Base-by-base conservation (phyloP, 2,888 invertebrate species). In the Troglohyphantes excavatus region DNA sequence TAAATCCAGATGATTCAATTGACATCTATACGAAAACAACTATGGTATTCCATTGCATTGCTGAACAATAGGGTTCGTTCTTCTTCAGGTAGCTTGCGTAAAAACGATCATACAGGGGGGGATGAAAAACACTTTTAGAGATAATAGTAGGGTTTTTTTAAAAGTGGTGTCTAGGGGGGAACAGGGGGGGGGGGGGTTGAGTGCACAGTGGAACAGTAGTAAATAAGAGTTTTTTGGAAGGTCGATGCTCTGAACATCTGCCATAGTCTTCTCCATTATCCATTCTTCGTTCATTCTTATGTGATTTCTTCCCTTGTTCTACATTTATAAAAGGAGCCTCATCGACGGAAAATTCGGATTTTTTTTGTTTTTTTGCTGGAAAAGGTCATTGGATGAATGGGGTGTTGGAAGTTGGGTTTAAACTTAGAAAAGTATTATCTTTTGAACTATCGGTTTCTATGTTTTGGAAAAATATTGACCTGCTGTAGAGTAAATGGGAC, bases 231-330 rank as follows among this genome's bases (percentile, higher is more conserved):
- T 67, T 39, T 79, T 53, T 17, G 73, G 61, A 29, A 39, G 83
- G 83, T 83, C 83, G 68, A 83, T 68, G 83, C 26, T 83, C 83
- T 43, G 39, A 83, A 83, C 83, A 83, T 83, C 83, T 83, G 83
- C 72, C 43, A 23, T 63, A 70, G 33, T 82, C 65, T 82, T 82
- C 3, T 13, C 53, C 53, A 53, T 53, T 53, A 53, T 53, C 53
- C 17, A 13, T 53, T 53, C 53, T 53, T 53, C 53, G 39, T 39
- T 53, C n/a, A 53, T 53, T 53, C 53, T 17, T 53, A 17, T 53
- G 7, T 1, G 13, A 53, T 53, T 6, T n/a, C 2, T 13, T 53
- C 53, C n/a, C 53, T 53, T 53, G 53, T 53, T 53, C 53, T 53
- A 53, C 53, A 53, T 53, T 53, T 5, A 5, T 13, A 53, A 53